Evolutionary conservation across 2,888 invertebrate genomes (phyloP), one percentile per base, ranked within the genome.

Genomic region (Danaus chrysippus): DNA sequence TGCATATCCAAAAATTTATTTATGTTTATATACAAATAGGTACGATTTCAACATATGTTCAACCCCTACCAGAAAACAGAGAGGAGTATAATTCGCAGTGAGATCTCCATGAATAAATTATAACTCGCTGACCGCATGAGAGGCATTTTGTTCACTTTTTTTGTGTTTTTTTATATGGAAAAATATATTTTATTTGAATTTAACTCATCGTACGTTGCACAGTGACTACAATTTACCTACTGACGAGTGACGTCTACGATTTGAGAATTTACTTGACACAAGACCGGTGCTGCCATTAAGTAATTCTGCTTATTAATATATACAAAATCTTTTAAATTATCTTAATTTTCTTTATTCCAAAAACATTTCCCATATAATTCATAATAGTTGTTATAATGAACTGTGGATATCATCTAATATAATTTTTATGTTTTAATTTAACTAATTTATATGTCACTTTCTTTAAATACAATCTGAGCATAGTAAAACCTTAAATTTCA

Each of bases 21-120:
- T 41, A 43, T 9, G 10, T 54, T 56, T 9, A 58, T 49, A 15
- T 17, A 57, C 12, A 49, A 43, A 56, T 42, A n/a, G n/a, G n/a
- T n/a, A 23, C 46, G 54, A n/a, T 13, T 11, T 34, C 23, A 69
- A 65, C 72, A 83, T 83, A 84, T 79, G 80, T 78, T 64, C 13
- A 1, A 57, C 13, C 79, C 92, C 92, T 84, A 93, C 93, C 92
- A 89, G 74, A 93, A 93, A 19, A 86, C 73, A 12, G 91, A 77
- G 23, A 92, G 70, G 54, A 93, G 78, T 34, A 81, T 67, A 10
- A 93, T 83, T 0, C 93, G 86, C 59, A 92, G 76, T 34, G 84
- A 73, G 53, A 93, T 85, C 78, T 93, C 93, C 34, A 91, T 73
- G 63, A 91, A 82, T 74, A 92, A 76, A 76, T 84, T 89, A 62